These are phyloP conservation scores for Neodon shergylaensis DNA, from an alignment of 2,113 vertebrate species.

Conservation along the genomic window DNA sequence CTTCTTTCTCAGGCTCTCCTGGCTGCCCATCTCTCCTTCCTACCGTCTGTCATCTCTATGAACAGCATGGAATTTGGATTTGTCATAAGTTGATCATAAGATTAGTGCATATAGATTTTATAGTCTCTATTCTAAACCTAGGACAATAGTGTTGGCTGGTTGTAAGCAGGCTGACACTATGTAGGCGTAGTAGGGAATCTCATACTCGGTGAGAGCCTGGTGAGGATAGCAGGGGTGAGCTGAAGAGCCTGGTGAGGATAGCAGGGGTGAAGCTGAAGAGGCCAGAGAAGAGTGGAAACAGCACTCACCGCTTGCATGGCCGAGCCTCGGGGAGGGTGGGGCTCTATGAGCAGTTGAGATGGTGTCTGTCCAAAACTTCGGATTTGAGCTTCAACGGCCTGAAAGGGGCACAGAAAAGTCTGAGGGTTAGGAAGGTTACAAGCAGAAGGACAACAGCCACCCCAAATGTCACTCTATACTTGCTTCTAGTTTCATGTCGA, in stretches of 20 bases:
- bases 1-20: neutral
- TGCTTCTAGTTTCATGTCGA: constrained; percentile 90
- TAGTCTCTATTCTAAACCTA: constrained; percentile 9
- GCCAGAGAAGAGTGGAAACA: neutral
- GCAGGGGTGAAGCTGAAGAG: neutral
- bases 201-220: neutral
- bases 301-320: constrained; percentile 99
- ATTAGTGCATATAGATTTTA: neutral
- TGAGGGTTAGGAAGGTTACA: constrained; percentile 93
- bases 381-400: constrained; percentile 99
- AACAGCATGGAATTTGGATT: neutral
- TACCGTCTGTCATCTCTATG: neutral
- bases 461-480: constrained; percentile 87
- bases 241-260: neutral
- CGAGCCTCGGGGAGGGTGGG: constrained; percentile 96
- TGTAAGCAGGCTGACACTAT: neutral
- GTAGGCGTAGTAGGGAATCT: neutral
- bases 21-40: neutral
- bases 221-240: neutral
- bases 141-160: neutral
- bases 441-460: constrained; percentile 92
- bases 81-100: neutral
- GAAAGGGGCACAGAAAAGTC: constrained; percentile 84
- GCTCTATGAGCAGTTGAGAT: constrained; percentile 97
- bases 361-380: constrained; percentile 99